phyloP scores from a whole-genome alignment of 2,113 vertebrate species.

The Ctenomys sociabilis region DNA sequence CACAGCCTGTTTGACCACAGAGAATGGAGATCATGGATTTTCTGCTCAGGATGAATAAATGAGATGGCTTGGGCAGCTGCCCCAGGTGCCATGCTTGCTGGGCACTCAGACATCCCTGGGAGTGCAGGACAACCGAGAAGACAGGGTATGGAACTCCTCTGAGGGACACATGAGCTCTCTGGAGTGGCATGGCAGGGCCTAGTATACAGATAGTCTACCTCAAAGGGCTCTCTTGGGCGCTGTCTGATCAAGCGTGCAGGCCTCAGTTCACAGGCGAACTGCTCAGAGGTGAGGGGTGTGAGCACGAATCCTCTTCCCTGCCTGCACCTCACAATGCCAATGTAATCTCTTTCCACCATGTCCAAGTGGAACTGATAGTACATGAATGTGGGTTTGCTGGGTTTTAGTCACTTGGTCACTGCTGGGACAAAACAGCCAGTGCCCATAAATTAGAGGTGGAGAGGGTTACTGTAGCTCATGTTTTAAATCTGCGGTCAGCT shows the following conservation, averaged over 20 bases:
- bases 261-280: not conserved
- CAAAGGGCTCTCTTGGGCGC: not conserved
- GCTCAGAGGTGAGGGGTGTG: not conserved
- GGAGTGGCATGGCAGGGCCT: not conserved
- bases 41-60: not conserved
- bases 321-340: not conserved
- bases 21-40: not conserved
- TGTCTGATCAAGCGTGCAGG: not conserved
- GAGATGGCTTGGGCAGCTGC: not conserved
- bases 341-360: not conserved
- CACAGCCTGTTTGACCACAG: not conserved
- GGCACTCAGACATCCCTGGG: not conserved
- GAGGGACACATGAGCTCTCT: not conserved
- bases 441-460: not conserved
- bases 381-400: not conserved
- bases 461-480: not conserved
- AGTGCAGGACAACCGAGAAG: not conserved
- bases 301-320: not conserved
- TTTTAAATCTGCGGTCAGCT: not conserved
- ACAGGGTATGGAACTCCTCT: not conserved
- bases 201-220: not conserved
- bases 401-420: not conserved
- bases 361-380: not conserved
- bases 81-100: not conserved
- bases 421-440: not conserved